These are phyloP conservation scores for Caenorhabditis angaria DNA, from an alignment of 2,888 invertebrate genomes.

Conservation along the genomic window DNA sequence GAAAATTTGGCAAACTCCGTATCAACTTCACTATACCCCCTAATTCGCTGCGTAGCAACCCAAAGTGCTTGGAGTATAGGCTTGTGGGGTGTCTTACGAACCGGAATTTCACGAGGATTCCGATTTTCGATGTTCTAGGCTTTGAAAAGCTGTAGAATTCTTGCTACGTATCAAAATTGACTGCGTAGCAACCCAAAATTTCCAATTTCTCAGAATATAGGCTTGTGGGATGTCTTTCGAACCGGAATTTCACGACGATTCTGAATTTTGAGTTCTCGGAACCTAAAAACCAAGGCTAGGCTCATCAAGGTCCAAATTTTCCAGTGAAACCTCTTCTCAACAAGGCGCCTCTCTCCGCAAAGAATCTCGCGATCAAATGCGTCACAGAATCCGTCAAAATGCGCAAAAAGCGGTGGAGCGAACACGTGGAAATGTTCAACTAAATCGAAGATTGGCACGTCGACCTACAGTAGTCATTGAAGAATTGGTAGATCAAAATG, in stretches of 20 bases:
- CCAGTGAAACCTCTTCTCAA: slow-evolving; percentile 28
- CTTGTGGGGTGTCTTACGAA: not conserved
- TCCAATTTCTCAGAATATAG: not conserved
- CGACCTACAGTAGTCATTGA: slow-evolving; percentile 46
- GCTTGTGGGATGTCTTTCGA: not conserved
- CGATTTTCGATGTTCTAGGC: slow-evolving; percentile 10
- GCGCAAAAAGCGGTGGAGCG: slow-evolving; percentile 57
- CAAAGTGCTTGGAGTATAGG: not conserved
- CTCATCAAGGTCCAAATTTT: not conserved
- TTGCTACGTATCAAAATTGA: not conserved
- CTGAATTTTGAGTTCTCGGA: not conserved
- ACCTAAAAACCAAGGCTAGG: no score
- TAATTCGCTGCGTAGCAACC: no score
- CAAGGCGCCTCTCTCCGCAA: slow-evolving; percentile 9
- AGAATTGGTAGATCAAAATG: slow-evolving; percentile 45
- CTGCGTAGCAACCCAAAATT: not conserved
- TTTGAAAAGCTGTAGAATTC: no score
- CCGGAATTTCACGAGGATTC: not conserved
- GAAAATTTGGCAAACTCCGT: no score
- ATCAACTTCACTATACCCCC: no score
- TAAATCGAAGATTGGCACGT: slow-evolving; percentile 51
- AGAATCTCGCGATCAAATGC: slow-evolving; percentile 34
- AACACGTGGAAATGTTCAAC: slow-evolving; percentile 61
- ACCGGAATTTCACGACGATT: not conserved
- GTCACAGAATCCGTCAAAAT: slow-evolving; percentile 35